Percentiles rank a stretch among this genome's conserved stretches.
Evolutionary conservation across 1,140 invertebrate genomes (phyloP).

Genomic region (Helicorthomorpha holstii): DNA sequence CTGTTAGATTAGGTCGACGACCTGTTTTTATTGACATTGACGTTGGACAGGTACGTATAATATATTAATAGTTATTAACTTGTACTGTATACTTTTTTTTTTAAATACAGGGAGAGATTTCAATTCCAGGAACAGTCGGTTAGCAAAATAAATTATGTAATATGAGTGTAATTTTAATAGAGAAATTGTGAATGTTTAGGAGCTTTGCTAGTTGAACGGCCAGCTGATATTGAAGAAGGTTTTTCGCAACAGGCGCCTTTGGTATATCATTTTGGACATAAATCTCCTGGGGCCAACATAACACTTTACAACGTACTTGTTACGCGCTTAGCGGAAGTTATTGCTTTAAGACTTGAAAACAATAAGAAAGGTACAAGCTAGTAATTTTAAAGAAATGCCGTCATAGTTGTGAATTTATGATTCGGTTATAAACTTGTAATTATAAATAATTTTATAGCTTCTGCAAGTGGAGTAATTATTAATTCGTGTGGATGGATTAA

Average conservation of each 20-base stretch:
- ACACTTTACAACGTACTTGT: slow-evolving; percentile 74
- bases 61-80: no score
- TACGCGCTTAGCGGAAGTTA: slow-evolving; percentile 64
- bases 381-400: no score
- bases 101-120: background rate
- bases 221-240: slow-evolving; percentile 79
- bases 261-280: slow-evolving; percentile 88
- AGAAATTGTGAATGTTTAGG: slow-evolving; percentile 28
- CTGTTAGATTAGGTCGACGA: slow-evolving; percentile 57
- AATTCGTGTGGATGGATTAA: slow-evolving; percentile 98
- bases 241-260: slow-evolving; percentile 80
- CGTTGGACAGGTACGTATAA: slow-evolving; percentile 63
- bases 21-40: slow-evolving; percentile 90
- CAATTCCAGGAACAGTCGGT: slow-evolving; percentile 50
- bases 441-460: slow-evolving; percentile 10
- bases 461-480: slow-evolving; percentile 77
- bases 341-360: slow-evolving; percentile 63
- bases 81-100: background rate
- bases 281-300: slow-evolving; percentile 53
- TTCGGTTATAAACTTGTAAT: no score
- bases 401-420: no score
- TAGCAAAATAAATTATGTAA: slow-evolving; percentile 7
- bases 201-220: slow-evolving; percentile 73
- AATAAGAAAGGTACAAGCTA: slow-evolving; percentile 78
- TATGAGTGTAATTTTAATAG: background rate